These are phyloP conservation scores for Emydoidea blandingii DNA, from an alignment of 2,797 vertebrate genomes.

Conservation along the genomic window DNA sequence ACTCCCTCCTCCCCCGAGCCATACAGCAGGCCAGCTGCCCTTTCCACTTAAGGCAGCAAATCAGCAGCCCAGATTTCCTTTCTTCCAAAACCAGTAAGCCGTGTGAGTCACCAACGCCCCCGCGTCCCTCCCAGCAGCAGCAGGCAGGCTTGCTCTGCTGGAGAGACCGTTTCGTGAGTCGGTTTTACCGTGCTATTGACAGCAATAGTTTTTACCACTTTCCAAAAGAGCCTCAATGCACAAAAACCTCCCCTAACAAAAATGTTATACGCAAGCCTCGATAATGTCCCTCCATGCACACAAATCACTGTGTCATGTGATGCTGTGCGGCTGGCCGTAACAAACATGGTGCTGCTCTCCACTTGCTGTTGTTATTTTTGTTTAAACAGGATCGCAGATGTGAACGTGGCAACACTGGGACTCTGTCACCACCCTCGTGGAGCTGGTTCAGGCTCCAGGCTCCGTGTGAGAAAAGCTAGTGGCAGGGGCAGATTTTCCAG, in stretches of 20 bases:
- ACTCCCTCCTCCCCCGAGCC: background rate
- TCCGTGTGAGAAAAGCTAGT: background rate
- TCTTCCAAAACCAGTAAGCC: conserved; percentile 5
- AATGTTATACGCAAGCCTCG: background rate
- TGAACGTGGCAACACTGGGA: background rate
- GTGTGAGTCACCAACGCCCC: background rate
- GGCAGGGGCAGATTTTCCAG: background rate
- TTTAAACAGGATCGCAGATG: background rate
- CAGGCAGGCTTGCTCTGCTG: background rate
- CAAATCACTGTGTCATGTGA: background rate
- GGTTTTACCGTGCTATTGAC: fast-evolving
- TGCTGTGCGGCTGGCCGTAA: background rate
- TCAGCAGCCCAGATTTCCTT: background rate
- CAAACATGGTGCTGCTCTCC: background rate
- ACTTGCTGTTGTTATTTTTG: background rate
- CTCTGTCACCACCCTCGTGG: background rate
- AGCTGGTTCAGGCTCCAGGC: background rate
- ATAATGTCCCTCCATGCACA: background rate
- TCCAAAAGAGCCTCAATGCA: fast-evolving
- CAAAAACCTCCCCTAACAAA: background rate
- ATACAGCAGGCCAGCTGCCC: background rate
- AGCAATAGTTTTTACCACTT: background rate
- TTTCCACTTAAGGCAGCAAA: background rate
- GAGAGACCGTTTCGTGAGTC: background rate
- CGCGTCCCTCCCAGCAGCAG: fast-evolving